Base-by-base conservation (phyloP, 2,888 invertebrate genomes). In the Sabatieria punctata region DNA sequence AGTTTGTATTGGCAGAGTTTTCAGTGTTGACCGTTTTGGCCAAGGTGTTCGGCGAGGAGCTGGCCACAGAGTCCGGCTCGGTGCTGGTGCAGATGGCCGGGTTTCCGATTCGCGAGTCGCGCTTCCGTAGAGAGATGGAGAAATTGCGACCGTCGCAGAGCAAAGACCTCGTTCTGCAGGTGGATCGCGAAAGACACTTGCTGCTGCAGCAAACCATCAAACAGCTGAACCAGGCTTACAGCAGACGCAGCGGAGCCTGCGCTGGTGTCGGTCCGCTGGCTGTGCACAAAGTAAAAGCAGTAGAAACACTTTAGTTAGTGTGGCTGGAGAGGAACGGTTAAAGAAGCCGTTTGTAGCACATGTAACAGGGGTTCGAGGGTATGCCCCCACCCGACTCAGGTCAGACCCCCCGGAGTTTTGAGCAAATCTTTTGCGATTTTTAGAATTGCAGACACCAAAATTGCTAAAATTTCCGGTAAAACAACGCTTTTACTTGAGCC, bases 91-190 rank as follows among this genome's bases (percentile, higher is more conserved):
- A 93, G 67, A 73, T 95, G 11, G 88, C 91, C 4, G 93, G 93
- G 2, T 95, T 95, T 70, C 86, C 89, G 1, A 86, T 95, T 2
- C 93, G 95, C 67, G 95, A 97, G 70, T 82, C 85, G 50, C 84
- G 89, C 63, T 97, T 99, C 71, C 75, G 95, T 44, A 75, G 89
- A 41, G 91, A 93, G 65, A 97, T 97, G 91, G 93, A 95, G 67
- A 88, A 88, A 61, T 70, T 93, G 27, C 73, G 93, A 49, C 91
- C 85, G 52, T 56, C 62, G 1, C 66, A 67, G 43, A 41, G 11
- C 11, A 4, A 21, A 25, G 43, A 30, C n/a, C 22, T 45, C 18
- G 26, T 8, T 36, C 50, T 50, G 4, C 51, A 88, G 81, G 80
- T 95, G 69, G 93, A 95, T 69, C 77, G 95, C 35, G 91, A 91